A percentile compares a stretch with the other conserved stretches of the same genome.
These are phyloP conservation scores for Lymantria dispar DNA, from an alignment of 2,888 invertebrate genomes.

Conservation along the genomic window DNA sequence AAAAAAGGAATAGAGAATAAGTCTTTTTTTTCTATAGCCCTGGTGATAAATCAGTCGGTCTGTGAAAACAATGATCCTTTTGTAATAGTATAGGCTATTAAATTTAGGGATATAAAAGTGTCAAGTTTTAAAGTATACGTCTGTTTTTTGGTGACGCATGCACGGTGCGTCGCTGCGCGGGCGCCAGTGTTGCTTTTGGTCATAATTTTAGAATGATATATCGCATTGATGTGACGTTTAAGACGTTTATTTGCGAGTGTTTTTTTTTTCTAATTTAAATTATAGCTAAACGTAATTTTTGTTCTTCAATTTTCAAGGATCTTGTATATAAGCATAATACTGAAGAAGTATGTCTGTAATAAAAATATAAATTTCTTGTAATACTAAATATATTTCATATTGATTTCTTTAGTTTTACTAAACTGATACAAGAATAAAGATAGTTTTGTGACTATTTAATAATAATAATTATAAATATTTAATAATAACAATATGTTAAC, in stretches of 20 bases:
- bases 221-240: slow-evolving; percentile 39
- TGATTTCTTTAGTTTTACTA: too few relatives aligned
- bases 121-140: slow-evolving; percentile 44
- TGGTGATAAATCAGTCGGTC: slow-evolving; percentile 67
- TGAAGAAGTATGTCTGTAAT: too few relatives aligned
- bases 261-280: slow-evolving; percentile 19
- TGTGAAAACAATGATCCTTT: slow-evolving; percentile 78
- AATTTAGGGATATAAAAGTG: slow-evolving; percentile 68
- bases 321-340: too few relatives aligned
- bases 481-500: too few relatives aligned
- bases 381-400: too few relatives aligned
- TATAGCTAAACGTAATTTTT: background rate
- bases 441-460: too few relatives aligned
- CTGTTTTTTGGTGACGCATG: slow-evolving; percentile 42
- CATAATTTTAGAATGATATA: slow-evolving; percentile 76
- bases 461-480: too few relatives aligned
- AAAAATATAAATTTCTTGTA: too few relatives aligned
- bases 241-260: slow-evolving; percentile 42
- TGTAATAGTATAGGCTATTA: slow-evolving; percentile 79
- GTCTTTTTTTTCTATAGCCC: slow-evolving; percentile 37
- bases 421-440: too few relatives aligned
- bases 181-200: slow-evolving; percentile 51
- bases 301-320: background rate
- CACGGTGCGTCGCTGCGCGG: slow-evolving; percentile 33
- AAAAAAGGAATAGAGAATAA: slow-evolving; percentile 26